Evolutionary conservation across 2,888 invertebrate species (phyloP).

Genomic region (Lordiphosa fenestrarum): DNA sequence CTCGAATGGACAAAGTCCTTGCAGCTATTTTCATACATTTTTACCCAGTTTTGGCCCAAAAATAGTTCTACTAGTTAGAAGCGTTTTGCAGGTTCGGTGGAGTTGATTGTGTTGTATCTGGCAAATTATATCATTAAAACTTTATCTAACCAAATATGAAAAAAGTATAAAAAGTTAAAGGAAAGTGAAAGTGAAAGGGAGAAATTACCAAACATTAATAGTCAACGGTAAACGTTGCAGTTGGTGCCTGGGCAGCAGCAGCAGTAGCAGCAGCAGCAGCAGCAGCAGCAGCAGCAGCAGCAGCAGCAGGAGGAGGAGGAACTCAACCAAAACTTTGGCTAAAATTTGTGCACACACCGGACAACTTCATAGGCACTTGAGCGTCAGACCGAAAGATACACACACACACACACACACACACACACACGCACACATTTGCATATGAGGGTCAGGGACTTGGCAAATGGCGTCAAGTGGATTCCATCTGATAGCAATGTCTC

Average conservation of each 20-base stretch:
- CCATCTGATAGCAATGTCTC: constrained; percentile 20
- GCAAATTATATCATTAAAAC: constrained; percentile 37
- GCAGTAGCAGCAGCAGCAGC: not conserved
- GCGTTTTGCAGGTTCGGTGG: not conserved
- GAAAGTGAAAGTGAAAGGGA: not conserved
- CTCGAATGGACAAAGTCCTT: constrained; percentile 5
- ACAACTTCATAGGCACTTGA: constrained; percentile 9
- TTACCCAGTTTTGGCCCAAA: constrained; percentile 5
- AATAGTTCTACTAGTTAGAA: constrained; percentile 2
- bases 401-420: not conserved
- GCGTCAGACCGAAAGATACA: constrained; percentile 10
- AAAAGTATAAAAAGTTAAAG: constrained; percentile 10
- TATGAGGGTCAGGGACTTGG: constrained; percentile 17
- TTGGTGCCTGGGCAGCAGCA: constrained; percentile 3
- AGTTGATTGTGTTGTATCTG: constrained; percentile 8
- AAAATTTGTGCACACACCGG: constrained; percentile 1
- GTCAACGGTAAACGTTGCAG: constrained; percentile 9
- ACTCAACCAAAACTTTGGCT: constrained; percentile 14
- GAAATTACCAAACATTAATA: constrained; percentile 7
- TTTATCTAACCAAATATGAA: constrained; percentile 11
- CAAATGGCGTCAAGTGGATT: constrained; percentile 26
- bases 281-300: constrained; percentile 1
- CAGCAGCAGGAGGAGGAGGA: not conserved
- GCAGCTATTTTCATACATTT: constrained; percentile 22
- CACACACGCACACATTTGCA: constrained; percentile 13